Percentiles rank a stretch among this genome's conserved stretches.
phyloP scores from a whole-genome alignment of 2,797 vertebrate species.

The Sebastes umbrosus region DNA sequence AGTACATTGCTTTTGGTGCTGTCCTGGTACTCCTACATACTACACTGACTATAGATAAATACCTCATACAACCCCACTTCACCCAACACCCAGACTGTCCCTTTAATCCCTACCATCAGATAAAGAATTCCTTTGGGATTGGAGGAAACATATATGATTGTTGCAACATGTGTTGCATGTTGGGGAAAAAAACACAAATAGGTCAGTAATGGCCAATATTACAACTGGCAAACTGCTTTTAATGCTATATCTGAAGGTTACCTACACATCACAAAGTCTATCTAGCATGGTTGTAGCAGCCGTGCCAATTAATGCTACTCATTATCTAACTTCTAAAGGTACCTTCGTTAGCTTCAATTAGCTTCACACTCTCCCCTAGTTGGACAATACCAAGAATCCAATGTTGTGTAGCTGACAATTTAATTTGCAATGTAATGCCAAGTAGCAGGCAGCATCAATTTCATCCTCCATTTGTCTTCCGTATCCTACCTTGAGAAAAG shows the following conservation, averaged over 20 bases:
- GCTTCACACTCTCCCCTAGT: background rate
- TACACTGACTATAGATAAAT: too few relatives aligned
- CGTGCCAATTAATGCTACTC: background rate
- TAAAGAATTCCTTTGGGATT: background rate
- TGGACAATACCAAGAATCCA: slow-evolving; percentile 13
- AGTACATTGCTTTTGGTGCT: too few relatives aligned
- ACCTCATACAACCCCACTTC: too few relatives aligned
- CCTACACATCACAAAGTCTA: background rate
- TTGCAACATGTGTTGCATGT: background rate
- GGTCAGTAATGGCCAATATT: background rate
- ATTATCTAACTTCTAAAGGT: background rate
- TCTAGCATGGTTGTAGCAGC: background rate
- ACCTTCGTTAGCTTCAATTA: slow-evolving; percentile 13
- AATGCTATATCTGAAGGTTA: background rate
- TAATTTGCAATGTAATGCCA: slow-evolving; percentile 22
- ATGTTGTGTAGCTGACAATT: slow-evolving; percentile 28
- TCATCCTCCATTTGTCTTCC: slow-evolving; percentile 53
- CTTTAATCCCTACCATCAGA: fast-evolving
- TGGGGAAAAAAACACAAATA: background rate
- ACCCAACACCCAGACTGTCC: too few relatives aligned
- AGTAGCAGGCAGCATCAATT: slow-evolving; percentile 37
- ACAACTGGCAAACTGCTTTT: background rate
- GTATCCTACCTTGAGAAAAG: slow-evolving; percentile 48
- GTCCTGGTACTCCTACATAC: too few relatives aligned
- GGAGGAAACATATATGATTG: background rate